Evolutionary conservation across 2,888 invertebrate species (phyloP).

Genomic region (Tribolium freemani): DNA sequence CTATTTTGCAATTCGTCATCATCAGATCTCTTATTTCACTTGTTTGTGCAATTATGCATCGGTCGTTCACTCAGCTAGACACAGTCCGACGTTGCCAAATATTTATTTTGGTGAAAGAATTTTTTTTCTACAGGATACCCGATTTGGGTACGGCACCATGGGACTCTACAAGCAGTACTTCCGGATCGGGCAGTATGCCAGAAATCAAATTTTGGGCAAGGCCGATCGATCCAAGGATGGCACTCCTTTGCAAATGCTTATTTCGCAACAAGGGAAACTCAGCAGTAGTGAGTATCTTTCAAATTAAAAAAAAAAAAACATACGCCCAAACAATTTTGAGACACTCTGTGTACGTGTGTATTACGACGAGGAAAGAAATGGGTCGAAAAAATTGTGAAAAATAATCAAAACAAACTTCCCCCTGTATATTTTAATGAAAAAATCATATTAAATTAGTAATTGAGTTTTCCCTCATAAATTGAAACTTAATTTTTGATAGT

Average conservation of each 20-base stretch:
- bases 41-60: neutral
- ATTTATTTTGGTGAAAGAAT: constrained; percentile 6
- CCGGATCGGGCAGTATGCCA: constrained; percentile 80
- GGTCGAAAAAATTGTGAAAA: too few relatives aligned
- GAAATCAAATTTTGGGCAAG: constrained; percentile 79
- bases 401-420: too few relatives aligned
- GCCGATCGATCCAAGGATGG: constrained; percentile 61
- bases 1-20: neutral
- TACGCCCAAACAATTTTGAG: too few relatives aligned
- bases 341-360: too few relatives aligned
- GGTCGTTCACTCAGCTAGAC: neutral
- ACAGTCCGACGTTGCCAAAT: neutral
- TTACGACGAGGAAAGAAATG: too few relatives aligned
- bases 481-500: too few relatives aligned
- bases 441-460: too few relatives aligned
- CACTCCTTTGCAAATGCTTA: constrained; percentile 83
- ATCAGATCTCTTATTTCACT: neutral
- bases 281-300: constrained; percentile 77
- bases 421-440: too few relatives aligned
- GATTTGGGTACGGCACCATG: constrained; percentile 67
- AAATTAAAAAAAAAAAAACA: too few relatives aligned
- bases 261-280: constrained; percentile 83
- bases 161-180: constrained; percentile 84
- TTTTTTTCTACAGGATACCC: constrained; percentile 54
- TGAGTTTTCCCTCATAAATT: too few relatives aligned